Evolutionary conservation across 1,140 invertebrate genomes (phyloP), one percentile per base, ranked within the genome.

Genomic region (Hestina assimilis): DNA sequence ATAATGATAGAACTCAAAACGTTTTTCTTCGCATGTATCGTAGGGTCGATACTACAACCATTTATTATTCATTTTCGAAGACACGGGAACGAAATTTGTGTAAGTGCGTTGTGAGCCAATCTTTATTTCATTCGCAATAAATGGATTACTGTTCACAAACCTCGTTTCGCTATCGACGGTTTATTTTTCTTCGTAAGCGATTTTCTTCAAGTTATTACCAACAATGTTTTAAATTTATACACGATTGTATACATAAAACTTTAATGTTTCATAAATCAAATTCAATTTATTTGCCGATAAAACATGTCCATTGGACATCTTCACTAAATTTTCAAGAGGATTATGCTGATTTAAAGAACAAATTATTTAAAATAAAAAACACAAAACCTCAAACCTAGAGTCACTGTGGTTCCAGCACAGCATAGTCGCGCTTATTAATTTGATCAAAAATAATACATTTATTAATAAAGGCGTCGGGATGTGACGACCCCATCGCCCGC

Each of bases 61-160:
- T 87, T 66, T 83, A 85, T 84, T 83, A 87, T 87, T 83, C 80
- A 87, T 84, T 73, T 57, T 31, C 60, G 75, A 82, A 87, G 79
- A 83, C 76, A 83, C 69, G 72, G 71, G 67, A 83, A 82, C 61
- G 74, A 81, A 83, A 84, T 87, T 85, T 87, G 83, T 83, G 77
- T 84, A 83, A 84, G 81, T 83, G 76, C 69, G 78, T 82, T 82
- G 75, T 77, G 83, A 84, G 81, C 76, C 77, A 84, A 82, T 84
- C 66, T 82, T 84, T 87, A 84, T 87, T 87, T 77, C 68, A 80
- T 84, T 77, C 70, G 51, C 74, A 72, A 83, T 84, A 84, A 87
- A 83, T 83, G 79, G 75, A 84, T 87, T 86, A 79, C 71, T 70
- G 64, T 79, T 77, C 67, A 72, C 69, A 73, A 76, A 70, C 66